A percentile compares a stretch with the other conserved stretches of the same genome.
Evolutionary conservation across 2,113 vertebrate genomes (phyloP).

Genomic region (Hippocampus guttulatus): DNA sequence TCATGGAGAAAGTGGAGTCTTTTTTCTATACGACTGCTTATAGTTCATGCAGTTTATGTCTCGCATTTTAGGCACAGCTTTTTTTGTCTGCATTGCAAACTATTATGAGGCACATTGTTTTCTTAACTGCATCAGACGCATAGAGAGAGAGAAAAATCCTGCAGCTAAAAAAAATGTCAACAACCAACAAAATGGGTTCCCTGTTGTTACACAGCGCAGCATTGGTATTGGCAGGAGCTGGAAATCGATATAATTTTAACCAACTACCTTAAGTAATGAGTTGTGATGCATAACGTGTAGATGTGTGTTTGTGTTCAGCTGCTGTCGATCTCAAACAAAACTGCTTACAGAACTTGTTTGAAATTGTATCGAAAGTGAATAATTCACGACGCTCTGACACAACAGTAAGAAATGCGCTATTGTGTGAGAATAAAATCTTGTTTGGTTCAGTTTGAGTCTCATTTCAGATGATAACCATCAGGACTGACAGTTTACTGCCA

Average conservation of each 20-base stretch:
- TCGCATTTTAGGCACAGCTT: background rate
- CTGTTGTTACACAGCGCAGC: background rate
- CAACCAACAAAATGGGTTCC: background rate
- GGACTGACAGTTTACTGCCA: slow-evolving; percentile 18
- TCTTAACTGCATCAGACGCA: background rate
- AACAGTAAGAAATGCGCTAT: slow-evolving; percentile 36
- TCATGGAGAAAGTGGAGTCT: background rate
- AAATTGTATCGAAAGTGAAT: slow-evolving; percentile 41
- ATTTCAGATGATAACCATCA: slow-evolving; percentile 42
- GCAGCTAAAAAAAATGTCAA: background rate
- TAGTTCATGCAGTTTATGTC: background rate
- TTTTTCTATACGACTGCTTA: background rate
- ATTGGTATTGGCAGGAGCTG: background rate
- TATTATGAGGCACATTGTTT: background rate
- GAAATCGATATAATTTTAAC: background rate
- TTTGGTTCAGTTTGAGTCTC: slow-evolving; percentile 29
- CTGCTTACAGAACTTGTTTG: slow-evolving; percentile 14
- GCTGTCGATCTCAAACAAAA: background rate
- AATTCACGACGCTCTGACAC: slow-evolving; percentile 39
- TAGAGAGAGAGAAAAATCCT: background rate
- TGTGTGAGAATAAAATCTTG: slow-evolving; percentile 48
- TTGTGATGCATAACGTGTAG: background rate
- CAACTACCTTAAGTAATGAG: background rate
- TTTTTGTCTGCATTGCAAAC: background rate
- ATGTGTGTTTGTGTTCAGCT: background rate